Percentiles rank a stretch among this genome's conserved stretches.
These are phyloP conservation scores for Mirza zaza DNA, from an alignment of 2,113 vertebrate species.

Conservation along the genomic window DNA sequence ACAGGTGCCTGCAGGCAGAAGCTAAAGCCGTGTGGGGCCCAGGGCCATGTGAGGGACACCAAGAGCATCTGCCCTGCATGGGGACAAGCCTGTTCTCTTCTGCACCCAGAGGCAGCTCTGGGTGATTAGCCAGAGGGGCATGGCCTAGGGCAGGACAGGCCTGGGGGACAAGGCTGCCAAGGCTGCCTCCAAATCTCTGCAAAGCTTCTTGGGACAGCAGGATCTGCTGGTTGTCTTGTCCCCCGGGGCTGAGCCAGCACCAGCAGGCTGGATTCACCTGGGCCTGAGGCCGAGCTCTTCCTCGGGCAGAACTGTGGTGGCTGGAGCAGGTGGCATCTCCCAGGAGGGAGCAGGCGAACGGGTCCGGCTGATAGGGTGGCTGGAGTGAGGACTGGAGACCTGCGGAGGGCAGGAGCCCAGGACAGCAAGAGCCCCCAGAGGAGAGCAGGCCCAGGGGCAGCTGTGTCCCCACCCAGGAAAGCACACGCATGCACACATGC, in stretches of 20 bases:
- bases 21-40: not conserved
- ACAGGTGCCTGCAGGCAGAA: not conserved
- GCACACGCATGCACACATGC: not conserved
- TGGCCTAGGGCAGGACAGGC: not conserved
- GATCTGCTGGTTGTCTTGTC: not conserved
- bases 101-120: too few species aligned
- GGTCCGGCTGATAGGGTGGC: not conserved
- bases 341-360: rapidly evolving
- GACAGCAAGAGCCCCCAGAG: not conserved
- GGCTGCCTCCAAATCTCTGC: too few species aligned
- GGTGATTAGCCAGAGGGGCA: not conserved
- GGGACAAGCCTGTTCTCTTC: not conserved
- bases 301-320: not conserved
- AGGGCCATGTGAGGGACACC: rapidly evolving
- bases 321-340: not conserved
- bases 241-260: not conserved
- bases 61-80: rapidly evolving
- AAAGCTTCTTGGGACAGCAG: not conserved
- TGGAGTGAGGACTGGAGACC: not conserved
- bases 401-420: too few species aligned
- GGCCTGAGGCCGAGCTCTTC: not conserved
- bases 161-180: not conserved
- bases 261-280: not conserved
- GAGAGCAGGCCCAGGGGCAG: not conserved
- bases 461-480: not conserved